Percentiles rank a stretch among this genome's conserved stretches.
Conservation (phyloP, 2,888 invertebrate genomes). For the Cephus spinipes region DNA sequence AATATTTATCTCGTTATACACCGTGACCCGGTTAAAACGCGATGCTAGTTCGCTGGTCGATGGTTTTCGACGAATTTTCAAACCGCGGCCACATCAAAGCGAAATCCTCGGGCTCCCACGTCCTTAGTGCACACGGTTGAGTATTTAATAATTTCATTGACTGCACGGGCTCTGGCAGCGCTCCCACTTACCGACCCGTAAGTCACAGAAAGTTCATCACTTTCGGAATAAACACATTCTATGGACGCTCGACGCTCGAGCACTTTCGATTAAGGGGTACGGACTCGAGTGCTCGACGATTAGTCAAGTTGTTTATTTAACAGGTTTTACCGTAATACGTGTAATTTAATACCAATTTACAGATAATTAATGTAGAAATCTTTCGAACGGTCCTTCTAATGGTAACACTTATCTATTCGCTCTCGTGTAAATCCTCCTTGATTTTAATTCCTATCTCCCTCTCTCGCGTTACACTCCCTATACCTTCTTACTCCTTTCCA, state of each 20-base stretch:
- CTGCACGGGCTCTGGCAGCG: background rate
- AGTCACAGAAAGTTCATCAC: background rate
- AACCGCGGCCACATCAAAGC: background rate
- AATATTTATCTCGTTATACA: background rate
- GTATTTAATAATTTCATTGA: background rate
- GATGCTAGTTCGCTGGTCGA: background rate
- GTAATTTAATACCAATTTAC: slow-evolving; percentile 8
- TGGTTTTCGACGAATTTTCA: background rate
- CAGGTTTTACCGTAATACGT: background rate
- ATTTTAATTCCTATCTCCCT: background rate
- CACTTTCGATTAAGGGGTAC: background rate
- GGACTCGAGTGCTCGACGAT: background rate
- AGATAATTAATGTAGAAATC: background rate
- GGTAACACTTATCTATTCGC: background rate
- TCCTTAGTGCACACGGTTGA: background rate
- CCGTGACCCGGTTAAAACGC: background rate
- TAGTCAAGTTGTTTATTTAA: background rate
- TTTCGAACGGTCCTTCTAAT: background rate
- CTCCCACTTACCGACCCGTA: background rate
- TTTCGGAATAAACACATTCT: background rate
- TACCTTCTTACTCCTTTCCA: slow-evolving; percentile 18
- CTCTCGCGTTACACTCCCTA: slow-evolving; percentile 17
- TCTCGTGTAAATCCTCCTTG: background rate
- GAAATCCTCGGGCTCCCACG: background rate
- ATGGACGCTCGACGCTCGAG: background rate